Evolutionary conservation across 64 coral and sea anemone genomes (phyloP).

Genomic region (Astreopora myriophthalma): DNA sequence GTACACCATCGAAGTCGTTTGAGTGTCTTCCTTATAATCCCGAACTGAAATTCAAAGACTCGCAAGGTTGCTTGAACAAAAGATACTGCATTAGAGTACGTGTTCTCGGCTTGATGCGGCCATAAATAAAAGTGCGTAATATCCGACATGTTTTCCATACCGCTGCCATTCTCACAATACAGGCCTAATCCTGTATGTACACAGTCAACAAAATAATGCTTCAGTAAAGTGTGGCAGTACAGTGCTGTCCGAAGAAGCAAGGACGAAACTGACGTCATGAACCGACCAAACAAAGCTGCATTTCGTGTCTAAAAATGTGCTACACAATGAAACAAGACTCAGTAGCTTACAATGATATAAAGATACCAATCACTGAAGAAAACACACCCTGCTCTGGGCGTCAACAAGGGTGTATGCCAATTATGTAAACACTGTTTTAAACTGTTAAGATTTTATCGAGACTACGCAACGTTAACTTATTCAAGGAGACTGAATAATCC

Average conservation of each 20-base stretch:
- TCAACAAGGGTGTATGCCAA: not conserved
- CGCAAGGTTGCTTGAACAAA: too few species aligned
- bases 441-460: too few species aligned
- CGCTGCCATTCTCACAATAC: not conserved
- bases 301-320: not conserved
- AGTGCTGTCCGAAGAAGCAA: not conserved
- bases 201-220: not conserved
- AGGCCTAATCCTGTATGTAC: not conserved
- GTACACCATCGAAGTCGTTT: too few species aligned
- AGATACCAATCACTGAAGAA: too few species aligned
- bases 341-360: too few species aligned
- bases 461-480: too few species aligned
- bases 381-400: too few species aligned
- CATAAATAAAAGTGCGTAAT: not conserved
- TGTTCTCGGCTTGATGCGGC: not conserved
- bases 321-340: not conserved
- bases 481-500: too few species aligned
- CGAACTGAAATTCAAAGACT: not conserved
- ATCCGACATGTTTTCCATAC: slow-evolving; percentile 22
- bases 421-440: not conserved
- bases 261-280: not conserved
- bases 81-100: not conserved
- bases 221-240: not conserved
- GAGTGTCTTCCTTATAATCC: too few species aligned
- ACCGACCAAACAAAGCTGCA: not conserved